Evolutionary conservation across 1,140 invertebrate genomes (phyloP), one percentile per base, ranked within the genome.

Genomic region (Nephila pilipes): DNA sequence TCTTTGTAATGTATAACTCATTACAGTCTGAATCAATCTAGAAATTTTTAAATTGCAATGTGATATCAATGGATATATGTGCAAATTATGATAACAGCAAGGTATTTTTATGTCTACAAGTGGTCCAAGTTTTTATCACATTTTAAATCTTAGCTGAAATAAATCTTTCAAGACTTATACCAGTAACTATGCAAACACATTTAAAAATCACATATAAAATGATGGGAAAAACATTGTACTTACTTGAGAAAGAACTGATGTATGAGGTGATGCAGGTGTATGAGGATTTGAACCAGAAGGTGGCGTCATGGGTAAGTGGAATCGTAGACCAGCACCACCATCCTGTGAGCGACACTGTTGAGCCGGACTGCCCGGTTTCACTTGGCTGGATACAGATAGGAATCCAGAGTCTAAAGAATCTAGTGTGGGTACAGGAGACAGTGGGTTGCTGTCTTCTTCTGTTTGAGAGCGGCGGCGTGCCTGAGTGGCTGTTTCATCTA

Each of bases 381-480:
- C 94, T 85, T 95, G 94, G 94, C 80, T 90, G 65, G 94, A 85
- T 57, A 94, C 94, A 89, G 95, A 95, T 83, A 94, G n/a, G 88
- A 94, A 94, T 2, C 91, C 91, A 29, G 95, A 94, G 88, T 96
- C 96, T 55, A 95, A 94, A n/a, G 95, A 94, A 69, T 96, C 96
- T 83, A 98, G 97, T 95, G 97, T 96, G 10, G 98, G 97, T 89
- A 98, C 97, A 0, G 98, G 98, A 2, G 98, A 99, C 0, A 98
- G 98, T 18, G 98, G 98, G 96, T 99, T 99, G 94, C 99, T 98
- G 95, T 99, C 99, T 95, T 99, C 98, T 22, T 98, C 98, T 93
- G 99, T 97, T 6, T 97, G 98, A 87, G 97, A 96, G 2, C 98
- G 95, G 1, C 98, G 95, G 65, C 98, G 96, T 22, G 95, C 95